A percentile compares a stretch with the other conserved stretches of the same genome.
phyloP scores from a whole-genome alignment of 1,140 invertebrate genomes.

The Semibalanus balanoides region DNA sequence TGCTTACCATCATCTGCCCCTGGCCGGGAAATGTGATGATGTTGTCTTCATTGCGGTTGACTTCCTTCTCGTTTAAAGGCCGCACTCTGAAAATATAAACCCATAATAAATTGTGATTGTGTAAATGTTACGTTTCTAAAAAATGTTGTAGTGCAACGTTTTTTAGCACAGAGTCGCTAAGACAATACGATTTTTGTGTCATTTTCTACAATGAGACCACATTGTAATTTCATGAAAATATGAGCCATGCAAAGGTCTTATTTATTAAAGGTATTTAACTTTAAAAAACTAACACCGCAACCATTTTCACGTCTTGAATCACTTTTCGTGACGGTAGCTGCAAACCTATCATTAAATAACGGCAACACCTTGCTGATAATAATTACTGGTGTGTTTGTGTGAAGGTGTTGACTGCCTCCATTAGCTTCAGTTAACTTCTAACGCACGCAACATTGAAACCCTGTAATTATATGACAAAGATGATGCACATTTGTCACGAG shows the following conservation, averaged over 20 bases:
- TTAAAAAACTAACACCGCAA: too few species aligned
- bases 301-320: too few species aligned
- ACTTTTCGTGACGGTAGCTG: too few species aligned
- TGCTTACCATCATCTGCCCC: constrained; percentile 28
- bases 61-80: constrained; percentile 29
- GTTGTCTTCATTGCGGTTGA: constrained; percentile 25
- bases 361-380: background rate
- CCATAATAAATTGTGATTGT: too few species aligned
- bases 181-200: background rate
- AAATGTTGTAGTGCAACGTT: background rate
- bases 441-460: background rate
- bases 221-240: too few species aligned
- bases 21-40: constrained; percentile 29
- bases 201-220: too few species aligned
- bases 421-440: background rate
- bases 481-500: background rate
- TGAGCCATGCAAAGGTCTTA: too few species aligned
- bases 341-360: background rate
- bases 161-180: background rate
- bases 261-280: too few species aligned
- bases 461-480: background rate
- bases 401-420: background rate
- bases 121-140: too few species aligned
- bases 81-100: constrained; percentile 22
- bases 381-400: background rate